These are phyloP conservation scores for Ashinkailepas kermadecensis DNA, from an alignment of 2,888 invertebrate species.

Conservation along the genomic window DNA sequence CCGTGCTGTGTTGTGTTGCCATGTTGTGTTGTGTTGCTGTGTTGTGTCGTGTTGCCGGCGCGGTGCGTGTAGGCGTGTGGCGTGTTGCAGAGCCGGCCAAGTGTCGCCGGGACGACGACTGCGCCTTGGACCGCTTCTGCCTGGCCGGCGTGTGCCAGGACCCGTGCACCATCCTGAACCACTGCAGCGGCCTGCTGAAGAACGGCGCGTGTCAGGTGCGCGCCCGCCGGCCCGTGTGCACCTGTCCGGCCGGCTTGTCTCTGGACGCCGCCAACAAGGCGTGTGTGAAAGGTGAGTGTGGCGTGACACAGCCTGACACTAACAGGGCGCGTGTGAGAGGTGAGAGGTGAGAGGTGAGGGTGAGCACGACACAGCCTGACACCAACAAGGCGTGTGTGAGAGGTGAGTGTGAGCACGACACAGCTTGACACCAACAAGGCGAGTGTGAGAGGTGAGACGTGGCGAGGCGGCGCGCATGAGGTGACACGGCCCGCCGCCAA, in stretches of 20 bases:
- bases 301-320: too few relatives aligned
- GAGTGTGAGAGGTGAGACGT: too few relatives aligned
- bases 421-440: too few relatives aligned
- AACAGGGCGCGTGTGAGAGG: too few relatives aligned
- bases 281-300: not conserved
- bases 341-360: too few relatives aligned
- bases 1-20: too few relatives aligned
- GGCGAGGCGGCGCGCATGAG: too few relatives aligned
- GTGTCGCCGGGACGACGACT: constrained; percentile 35
- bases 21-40: too few relatives aligned
- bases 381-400: constrained; percentile 10
- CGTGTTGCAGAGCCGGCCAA: not conserved
- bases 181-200: constrained; percentile 29
- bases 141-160: constrained; percentile 35
- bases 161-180: constrained; percentile 33
- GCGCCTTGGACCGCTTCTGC: constrained; percentile 36
- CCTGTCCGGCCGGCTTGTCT: constrained; percentile 34
- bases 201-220: constrained; percentile 30
- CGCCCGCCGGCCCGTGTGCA: constrained; percentile 31
- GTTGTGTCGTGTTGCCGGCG: too few relatives aligned
- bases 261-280: constrained; percentile 30
- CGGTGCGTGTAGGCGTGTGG: too few relatives aligned
- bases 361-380: too few relatives aligned
- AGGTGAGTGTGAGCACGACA: not conserved
- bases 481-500: too few relatives aligned